Percentiles rank a stretch among this genome's conserved stretches.
phyloP scores from a whole-genome alignment of 53 echinoderm and acorn worm genomes.

The Arbacia lixula region DNA sequence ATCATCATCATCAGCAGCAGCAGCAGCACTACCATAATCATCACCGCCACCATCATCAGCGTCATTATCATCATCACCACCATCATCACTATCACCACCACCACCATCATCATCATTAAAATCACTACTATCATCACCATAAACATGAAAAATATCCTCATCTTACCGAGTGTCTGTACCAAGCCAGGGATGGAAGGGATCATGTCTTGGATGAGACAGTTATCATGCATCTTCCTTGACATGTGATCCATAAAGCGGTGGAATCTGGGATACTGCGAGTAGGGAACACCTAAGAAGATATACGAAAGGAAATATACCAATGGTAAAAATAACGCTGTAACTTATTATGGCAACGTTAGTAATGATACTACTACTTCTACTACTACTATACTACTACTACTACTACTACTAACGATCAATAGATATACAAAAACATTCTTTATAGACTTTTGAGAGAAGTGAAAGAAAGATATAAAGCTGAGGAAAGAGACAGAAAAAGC shows the following conservation, averaged over 20 bases:
- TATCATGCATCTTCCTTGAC: conserved; percentile 87
- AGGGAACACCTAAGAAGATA: conserved; percentile 83
- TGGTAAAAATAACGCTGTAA: background rate
- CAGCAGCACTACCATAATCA: too few species aligned
- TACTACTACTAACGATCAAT: too few species aligned
- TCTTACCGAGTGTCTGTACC: conserved; percentile 83
- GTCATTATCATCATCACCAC: background rate
- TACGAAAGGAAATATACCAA: background rate
- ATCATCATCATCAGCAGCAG: too few species aligned
- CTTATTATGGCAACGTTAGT: too few species aligned
- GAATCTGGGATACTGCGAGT: conserved; percentile 90
- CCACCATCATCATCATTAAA: background rate
- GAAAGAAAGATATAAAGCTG: too few species aligned
- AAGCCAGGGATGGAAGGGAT: conserved; percentile 83
- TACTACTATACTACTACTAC: too few species aligned
- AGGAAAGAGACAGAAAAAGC: too few species aligned
- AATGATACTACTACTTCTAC: too few species aligned
- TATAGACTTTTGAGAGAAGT: too few species aligned
- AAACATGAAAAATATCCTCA: background rate
- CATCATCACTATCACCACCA: background rate
- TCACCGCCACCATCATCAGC: too few species aligned
- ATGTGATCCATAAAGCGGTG: conserved; percentile 97
- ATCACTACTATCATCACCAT: background rate
- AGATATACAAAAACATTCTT: too few species aligned
- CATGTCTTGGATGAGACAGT: conserved; percentile 80